Conservation (phyloP, 2,888 invertebrate species). For the Pandemis cinnamomeana region DNA sequence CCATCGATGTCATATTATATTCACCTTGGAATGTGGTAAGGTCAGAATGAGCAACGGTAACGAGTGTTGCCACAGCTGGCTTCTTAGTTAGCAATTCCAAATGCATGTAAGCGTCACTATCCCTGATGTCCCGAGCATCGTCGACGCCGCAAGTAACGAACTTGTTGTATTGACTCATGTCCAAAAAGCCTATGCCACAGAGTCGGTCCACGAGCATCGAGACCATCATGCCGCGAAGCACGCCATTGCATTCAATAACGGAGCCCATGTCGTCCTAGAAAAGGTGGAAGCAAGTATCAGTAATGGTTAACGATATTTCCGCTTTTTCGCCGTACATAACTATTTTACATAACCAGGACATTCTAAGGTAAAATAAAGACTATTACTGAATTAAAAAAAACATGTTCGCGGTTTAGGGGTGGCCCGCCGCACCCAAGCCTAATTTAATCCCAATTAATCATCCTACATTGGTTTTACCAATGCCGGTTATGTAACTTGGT, state of each 20-base stretch:
- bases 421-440: no score
- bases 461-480: no score
- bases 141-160: constrained; percentile 44
- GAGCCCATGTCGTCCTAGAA: constrained; percentile 44
- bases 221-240: constrained; percentile 38
- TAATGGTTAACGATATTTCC: no score
- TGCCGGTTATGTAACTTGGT: no score
- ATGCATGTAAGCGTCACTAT: constrained; percentile 1
- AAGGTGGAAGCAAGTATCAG: no score
- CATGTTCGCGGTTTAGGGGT: no score
- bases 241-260: constrained; percentile 38
- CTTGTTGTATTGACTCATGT: constrained; percentile 36
- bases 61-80: not conserved
- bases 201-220: constrained; percentile 41
- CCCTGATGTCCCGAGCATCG: constrained; percentile 40
- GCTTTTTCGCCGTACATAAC: no score
- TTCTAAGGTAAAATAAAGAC: no score
- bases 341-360: no score
- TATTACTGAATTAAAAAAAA: no score
- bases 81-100: not conserved
- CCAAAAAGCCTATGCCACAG: constrained; percentile 42
- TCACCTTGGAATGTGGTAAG: no score
- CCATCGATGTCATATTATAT: not conserved
- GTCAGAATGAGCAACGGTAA: not conserved
- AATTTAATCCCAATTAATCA: no score